Base-by-base conservation (phyloP, 2,888 invertebrate genomes). In the Watsonalla binaria region DNA sequence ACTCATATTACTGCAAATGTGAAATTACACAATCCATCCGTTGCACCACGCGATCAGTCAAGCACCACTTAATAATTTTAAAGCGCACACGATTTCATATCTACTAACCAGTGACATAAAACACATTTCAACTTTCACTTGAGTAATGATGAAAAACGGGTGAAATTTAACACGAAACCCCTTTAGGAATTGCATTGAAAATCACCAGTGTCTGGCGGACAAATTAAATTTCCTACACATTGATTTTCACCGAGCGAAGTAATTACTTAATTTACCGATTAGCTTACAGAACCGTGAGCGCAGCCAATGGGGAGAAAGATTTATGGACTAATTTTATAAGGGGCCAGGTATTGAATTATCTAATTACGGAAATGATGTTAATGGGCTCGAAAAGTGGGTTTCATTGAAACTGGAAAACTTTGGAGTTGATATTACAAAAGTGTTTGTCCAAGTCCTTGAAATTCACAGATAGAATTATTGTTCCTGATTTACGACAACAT, bases 211-310 rank as follows among this genome's bases (percentile, higher is more conserved):
- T 74, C 76, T 78, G 72, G 71, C 74, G 63, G 69, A 72, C 73
- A 78, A 86, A 86, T 87, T 84, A 80, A 86, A 85, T 86, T 84
- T 81, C 76, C 75, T 78, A 77, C 80, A 82, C 82, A 86, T 86
- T 86, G 84, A 84, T 85, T 86, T 83, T 78, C 77, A 80, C 70
- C 70, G 72, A 67, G 71, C 70, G 67, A 70, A 75, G 76, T 84
- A 84, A 84, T 87, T 85, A 85, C 76, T 81, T 84, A 83, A 86
- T 86, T 85, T 80, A 73, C 69, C 80, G 81, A 85, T 85, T 82
- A 85, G 80, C 85, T 86, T 77, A 82, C 80, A 78, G 75, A 77
- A 75, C 68, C 67, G 71, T 77, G 79, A 72, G 68, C 77, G 69
- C 72, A 72, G 68, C 65, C 70, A 69, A 68, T 68, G 72, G 78